Evolutionary conservation across 2,113 vertebrate species (phyloP), one percentile per base, ranked within the genome.

Genomic region (Ceyx margarethae): DNA sequence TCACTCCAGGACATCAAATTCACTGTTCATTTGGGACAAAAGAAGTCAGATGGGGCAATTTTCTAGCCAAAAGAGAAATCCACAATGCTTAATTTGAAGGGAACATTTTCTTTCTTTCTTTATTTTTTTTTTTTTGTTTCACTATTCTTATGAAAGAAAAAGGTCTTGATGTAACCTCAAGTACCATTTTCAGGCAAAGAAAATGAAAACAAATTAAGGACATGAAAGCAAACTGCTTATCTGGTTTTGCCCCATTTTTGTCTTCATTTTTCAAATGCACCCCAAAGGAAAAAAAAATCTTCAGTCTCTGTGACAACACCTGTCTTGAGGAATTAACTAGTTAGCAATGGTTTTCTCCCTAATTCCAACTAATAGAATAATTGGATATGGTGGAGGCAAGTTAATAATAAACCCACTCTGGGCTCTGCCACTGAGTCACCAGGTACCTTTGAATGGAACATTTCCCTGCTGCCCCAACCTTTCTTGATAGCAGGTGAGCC

Each of bases 361-460:
- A 8, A 65, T 86, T 82, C 35, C 29, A 29, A 54, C 48, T 85
- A 48, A 75, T 19, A 11, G 28, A 54, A 23, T 65, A 31, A 45
- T 31, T 73, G 13, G 22, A 29, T 61, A 67, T 69, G 29, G 79
- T 72, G 82, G 45, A 93, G 31, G 33, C 61, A 75, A 54, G 66
- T 66, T 78, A 61, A 20, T 46, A 9, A 8, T 8, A n/a, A 65
- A 57, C 62, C 43, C 2, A 1, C 43, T 64, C 35, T 40, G 69
- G 45, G 73, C 57, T 62, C 57, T 79, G n/a, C 22, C 43, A 22
- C 14, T 17, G 42, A 26, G 61, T 46, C n/a, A 60, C 29, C 58
- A 37, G 0, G 0, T 85, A 12, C 51, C 15, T 18, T 23, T 15
- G 58, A 79, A 17, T 43, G 2, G 11, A 35, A 15, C 1, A 8